Conservation (phyloP, 1,140 invertebrate species). For the Phenacoccus solenopsis region DNA sequence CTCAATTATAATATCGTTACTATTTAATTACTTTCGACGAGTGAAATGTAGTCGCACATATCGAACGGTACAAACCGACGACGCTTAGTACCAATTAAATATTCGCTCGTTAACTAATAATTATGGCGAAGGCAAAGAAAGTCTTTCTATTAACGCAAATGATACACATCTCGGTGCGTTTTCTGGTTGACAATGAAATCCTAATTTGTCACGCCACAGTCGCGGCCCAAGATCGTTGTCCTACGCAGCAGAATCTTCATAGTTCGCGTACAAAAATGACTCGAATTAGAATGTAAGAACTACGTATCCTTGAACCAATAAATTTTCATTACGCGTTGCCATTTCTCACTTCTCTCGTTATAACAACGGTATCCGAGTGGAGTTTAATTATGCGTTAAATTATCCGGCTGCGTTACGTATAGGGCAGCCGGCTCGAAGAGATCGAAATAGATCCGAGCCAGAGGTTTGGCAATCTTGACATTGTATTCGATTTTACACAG, state of each 20-base stretch:
- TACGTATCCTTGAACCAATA: neutral
- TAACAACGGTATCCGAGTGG: neutral
- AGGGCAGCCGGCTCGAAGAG: neutral
- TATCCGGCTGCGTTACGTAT: neutral
- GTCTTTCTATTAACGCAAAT: neutral
- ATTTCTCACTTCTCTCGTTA: neutral
- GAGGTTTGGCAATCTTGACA: neutral
- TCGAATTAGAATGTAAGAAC: neutral
- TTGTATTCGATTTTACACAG: neutral
- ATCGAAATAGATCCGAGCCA: neutral
- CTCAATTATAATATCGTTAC: neutral
- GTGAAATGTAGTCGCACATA: neutral
- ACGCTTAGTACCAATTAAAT: neutral
- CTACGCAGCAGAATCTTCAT: neutral
- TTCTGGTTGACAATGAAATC: neutral
- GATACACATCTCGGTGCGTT: neutral
- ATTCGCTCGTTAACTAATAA: neutral
- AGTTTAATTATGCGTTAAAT: slow-evolving; percentile 3
- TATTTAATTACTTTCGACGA: neutral
- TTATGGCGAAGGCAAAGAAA: neutral
- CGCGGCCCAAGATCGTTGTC: neutral
- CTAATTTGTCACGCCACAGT: neutral
- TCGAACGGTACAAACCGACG: neutral
- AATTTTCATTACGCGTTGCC: neutral
- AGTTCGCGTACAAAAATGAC: neutral